Percentiles rank a stretch among this genome's conserved stretches.
Conservation (phyloP, 2,888 invertebrate species). For the Sphinx pinastri region DNA sequence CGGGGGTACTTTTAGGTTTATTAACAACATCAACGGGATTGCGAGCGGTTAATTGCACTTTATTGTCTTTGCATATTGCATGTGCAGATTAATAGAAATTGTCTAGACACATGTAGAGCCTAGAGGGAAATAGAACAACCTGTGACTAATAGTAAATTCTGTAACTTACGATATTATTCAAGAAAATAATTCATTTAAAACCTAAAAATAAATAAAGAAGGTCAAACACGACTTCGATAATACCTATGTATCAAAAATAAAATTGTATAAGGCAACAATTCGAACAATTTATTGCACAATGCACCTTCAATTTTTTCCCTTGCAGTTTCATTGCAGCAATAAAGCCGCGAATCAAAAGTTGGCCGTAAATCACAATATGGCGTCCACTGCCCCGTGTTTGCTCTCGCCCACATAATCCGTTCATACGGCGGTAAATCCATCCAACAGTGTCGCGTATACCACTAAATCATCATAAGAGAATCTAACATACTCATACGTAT, state of each 20-base stretch:
- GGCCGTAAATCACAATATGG: constrained; percentile 79
- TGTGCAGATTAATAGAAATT: constrained; percentile 18
- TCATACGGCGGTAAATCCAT: constrained; percentile 83
- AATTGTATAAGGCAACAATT: neutral
- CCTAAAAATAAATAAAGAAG: neutral
- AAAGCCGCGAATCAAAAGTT: constrained; percentile 82
- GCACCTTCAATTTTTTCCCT: constrained; percentile 55
- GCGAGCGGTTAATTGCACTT: constrained; percentile 56
- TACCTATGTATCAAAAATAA: neutral
- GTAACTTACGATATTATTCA: neutral
- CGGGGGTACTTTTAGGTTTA: constrained; percentile 67
- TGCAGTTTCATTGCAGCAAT: constrained; percentile 64
- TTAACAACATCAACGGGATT: constrained; percentile 65
- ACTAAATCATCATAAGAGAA: constrained; percentile 84
- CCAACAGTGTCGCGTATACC: constrained; percentile 74
- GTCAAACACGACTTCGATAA: neutral
- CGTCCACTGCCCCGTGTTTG: constrained; percentile 81
- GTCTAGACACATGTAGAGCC: neutral
- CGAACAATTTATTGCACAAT: constrained; percentile 25
- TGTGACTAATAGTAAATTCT: neutral
- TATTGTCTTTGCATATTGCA: constrained; percentile 39
- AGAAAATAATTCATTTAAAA: too few species aligned
- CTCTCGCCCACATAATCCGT: constrained; percentile 84
- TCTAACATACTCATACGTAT: constrained; percentile 60
- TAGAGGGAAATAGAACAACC: neutral